A percentile compares a stretch with the other conserved stretches of the same genome.
These are phyloP conservation scores for Lasioglossum oenotherae DNA, from an alignment of 2,888 invertebrate genomes.

Conservation along the genomic window DNA sequence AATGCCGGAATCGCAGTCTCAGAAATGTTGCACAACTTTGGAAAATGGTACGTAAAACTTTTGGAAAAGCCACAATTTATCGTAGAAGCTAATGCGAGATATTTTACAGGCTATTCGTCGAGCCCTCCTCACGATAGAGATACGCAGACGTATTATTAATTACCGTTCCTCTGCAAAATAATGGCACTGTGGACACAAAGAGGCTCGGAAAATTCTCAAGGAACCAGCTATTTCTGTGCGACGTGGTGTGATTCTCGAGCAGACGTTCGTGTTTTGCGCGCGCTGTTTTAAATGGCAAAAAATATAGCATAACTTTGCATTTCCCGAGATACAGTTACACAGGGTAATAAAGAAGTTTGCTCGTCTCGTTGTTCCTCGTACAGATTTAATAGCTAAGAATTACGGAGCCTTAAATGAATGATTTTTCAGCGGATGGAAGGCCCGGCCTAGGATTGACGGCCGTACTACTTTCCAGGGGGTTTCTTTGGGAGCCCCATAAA, in stretches of 20 bases:
- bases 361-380: background rate
- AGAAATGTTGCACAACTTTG: background rate
- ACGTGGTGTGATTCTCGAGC: background rate
- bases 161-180: background rate
- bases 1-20: background rate
- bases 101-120: background rate
- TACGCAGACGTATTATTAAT: background rate
- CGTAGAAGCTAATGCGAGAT: background rate
- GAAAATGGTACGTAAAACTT: background rate
- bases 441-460: background rate
- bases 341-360: background rate
- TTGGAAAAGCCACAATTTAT: background rate
- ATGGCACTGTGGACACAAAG: background rate
- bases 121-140: background rate
- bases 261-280: background rate
- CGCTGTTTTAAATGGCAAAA: background rate
- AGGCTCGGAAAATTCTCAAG: background rate
- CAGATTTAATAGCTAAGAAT: slow-evolving; percentile 9
- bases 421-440: background rate
- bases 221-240: background rate
- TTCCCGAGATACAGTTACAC: background rate
- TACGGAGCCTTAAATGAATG: background rate
- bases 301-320: background rate
- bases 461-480: background rate
- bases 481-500: background rate